A percentile compares a stretch with the other conserved stretches of the same genome.
Evolutionary conservation across 2,888 invertebrate species (phyloP).

Genomic region (Hemithea aestivaria): DNA sequence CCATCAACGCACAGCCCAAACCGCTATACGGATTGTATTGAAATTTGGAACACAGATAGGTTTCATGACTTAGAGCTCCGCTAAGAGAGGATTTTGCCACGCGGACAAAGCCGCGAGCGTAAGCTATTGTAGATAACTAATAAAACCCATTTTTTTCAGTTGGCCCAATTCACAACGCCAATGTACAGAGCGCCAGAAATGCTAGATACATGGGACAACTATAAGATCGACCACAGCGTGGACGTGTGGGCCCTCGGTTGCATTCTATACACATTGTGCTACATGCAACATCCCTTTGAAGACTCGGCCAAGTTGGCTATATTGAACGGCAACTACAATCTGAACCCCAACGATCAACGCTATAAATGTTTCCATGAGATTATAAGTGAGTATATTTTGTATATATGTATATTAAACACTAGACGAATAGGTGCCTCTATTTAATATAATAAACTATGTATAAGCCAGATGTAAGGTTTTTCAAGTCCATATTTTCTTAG

Average conservation of each 20-base stretch:
- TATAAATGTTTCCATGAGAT: conserved; percentile 93
- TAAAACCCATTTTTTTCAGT: conserved; percentile 59
- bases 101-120: too few species aligned
- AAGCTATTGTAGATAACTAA: background rate
- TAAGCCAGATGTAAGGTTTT: too few species aligned
- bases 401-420: too few species aligned
- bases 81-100: too few species aligned
- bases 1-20: too few species aligned
- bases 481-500: too few species aligned
- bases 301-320: conserved; percentile 97
- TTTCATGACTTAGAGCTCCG: too few species aligned
- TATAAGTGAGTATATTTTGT: conserved; percentile 82
- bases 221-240: conserved; percentile 91
- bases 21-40: too few species aligned
- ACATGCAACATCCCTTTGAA: conserved; percentile 97
- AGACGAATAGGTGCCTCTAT: too few species aligned
- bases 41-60: too few species aligned
- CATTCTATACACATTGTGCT: conserved; percentile 94
- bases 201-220: conserved; percentile 98
- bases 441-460: too few species aligned
- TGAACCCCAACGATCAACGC: conserved; percentile 89
- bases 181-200: conserved; percentile 99
- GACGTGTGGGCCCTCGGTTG: conserved; percentile 99
- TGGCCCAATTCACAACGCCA: conserved; percentile 90
- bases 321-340: conserved; percentile 95